Evolutionary conservation across 1,140 invertebrate genomes (phyloP).

Genomic region (Arion vulgaris): DNA sequence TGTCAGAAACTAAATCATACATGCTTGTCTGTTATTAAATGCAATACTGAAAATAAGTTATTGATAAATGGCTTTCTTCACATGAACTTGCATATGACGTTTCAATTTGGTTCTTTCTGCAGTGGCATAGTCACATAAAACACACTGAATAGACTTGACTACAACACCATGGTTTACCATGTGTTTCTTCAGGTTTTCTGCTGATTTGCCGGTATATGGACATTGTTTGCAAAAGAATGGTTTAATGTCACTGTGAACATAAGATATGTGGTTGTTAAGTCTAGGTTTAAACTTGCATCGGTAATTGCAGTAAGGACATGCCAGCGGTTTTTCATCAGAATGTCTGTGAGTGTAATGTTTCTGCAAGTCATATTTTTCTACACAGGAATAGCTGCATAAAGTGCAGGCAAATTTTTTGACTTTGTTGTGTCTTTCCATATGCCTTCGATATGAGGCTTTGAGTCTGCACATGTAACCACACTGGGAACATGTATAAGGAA

Average conservation of each 20-base stretch:
- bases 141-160: slow-evolving; percentile 15
- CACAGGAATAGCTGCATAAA: slow-evolving; percentile 16
- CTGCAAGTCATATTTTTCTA: slow-evolving; percentile 33
- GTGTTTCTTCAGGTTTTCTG: slow-evolving; percentile 30
- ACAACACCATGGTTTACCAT: slow-evolving; percentile 28
- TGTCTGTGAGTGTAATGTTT: slow-evolving; percentile 24
- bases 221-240: slow-evolving; percentile 33
- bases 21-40: too few relatives aligned
- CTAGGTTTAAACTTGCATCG: slow-evolving; percentile 27
- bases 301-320: slow-evolving; percentile 27
- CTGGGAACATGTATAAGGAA: background rate
- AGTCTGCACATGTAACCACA: slow-evolving; percentile 29
- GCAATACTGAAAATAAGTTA: too few relatives aligned
- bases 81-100: slow-evolving; percentile 29
- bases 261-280: slow-evolving; percentile 30
- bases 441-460: slow-evolving; percentile 21
- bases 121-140: slow-evolving; percentile 27
- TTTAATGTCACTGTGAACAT: slow-evolving; percentile 29
- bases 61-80: slow-evolving; percentile 22
- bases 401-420: slow-evolving; percentile 22
- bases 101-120: slow-evolving; percentile 23
- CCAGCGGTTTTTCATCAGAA: slow-evolving; percentile 21
- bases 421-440: slow-evolving; percentile 30
- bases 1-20: too few relatives aligned
- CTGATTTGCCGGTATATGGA: slow-evolving; percentile 27